These are phyloP conservation scores for Oreohelix idahoensis DNA, from an alignment of 1,140 invertebrate genomes.

Conservation along the genomic window DNA sequence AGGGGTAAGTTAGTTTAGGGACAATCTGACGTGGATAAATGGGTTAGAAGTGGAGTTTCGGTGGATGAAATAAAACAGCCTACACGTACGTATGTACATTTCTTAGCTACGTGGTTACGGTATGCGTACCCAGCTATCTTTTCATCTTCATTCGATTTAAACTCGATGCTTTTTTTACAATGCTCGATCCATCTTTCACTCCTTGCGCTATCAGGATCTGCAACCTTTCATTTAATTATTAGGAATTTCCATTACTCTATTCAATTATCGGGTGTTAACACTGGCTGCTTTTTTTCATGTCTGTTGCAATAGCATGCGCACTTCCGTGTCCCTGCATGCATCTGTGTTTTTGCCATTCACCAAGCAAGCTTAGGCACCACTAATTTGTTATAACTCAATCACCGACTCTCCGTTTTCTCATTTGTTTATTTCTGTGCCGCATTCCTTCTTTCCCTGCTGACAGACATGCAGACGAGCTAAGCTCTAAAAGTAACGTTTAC, in stretches of 20 bases:
- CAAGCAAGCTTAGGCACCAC: background rate
- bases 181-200: too few species aligned
- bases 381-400: background rate
- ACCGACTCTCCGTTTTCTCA: background rate
- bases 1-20: too few species aligned
- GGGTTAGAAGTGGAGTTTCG: too few species aligned
- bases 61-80: too few species aligned
- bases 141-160: too few species aligned
- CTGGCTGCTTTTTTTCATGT: background rate
- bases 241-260: background rate
- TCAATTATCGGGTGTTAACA: background rate
- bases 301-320: background rate
- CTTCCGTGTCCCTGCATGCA: background rate
- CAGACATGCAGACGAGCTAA: too few species aligned
- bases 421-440: background rate
- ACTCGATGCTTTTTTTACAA: too few species aligned
- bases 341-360: background rate
- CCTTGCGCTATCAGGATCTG: background rate
- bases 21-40: too few species aligned
- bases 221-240: conserved; percentile 1
- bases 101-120: too few species aligned
- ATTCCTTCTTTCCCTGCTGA: background rate
- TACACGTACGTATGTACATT: too few species aligned
- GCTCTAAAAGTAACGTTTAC: background rate
- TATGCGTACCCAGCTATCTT: too few species aligned